Evolutionary conservation across 2,113 vertebrate species (phyloP).

Genomic region (Pheucticus melanocephalus): DNA sequence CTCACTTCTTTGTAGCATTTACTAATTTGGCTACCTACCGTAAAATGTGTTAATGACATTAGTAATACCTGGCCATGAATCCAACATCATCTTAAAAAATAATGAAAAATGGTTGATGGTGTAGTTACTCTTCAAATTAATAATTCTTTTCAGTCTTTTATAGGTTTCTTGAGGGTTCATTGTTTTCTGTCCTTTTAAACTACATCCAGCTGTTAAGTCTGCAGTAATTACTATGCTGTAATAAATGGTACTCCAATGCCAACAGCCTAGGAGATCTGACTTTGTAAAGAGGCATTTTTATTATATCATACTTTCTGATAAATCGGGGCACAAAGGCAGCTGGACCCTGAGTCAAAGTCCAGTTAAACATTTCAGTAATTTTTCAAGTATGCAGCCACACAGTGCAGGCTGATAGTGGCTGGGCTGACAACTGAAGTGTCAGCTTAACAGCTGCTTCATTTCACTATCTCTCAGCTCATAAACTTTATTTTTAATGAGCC

Average conservation of each 20-base stretch:
- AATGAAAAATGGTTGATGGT: neutral
- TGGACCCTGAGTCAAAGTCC: slow-evolving; percentile 36
- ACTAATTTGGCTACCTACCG: neutral
- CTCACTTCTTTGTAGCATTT: neutral
- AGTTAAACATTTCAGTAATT: slow-evolving; percentile 58
- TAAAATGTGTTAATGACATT: neutral
- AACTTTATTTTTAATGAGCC: slow-evolving; percentile 54
- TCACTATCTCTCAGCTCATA: slow-evolving; percentile 39
- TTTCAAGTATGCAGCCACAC: neutral
- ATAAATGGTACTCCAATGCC: neutral
- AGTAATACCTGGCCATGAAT: neutral
- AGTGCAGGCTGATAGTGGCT: neutral
- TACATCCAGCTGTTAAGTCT: neutral
- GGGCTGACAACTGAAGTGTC: slow-evolving; percentile 30
- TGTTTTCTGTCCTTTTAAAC: slow-evolving; percentile 19
- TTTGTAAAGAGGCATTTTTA: slow-evolving; percentile 12
- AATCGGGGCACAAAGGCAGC: neutral
- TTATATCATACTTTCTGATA: neutral
- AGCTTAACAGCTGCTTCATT: slow-evolving; percentile 59
- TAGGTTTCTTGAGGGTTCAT: neutral
- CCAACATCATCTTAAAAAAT: neutral
- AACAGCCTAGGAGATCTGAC: neutral
- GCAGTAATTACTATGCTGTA: neutral
- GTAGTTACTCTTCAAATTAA: neutral
- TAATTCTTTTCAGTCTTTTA: neutral